phyloP scores from a whole-genome alignment of 2,113 vertebrate genomes.

The Sialia sialis region DNA sequence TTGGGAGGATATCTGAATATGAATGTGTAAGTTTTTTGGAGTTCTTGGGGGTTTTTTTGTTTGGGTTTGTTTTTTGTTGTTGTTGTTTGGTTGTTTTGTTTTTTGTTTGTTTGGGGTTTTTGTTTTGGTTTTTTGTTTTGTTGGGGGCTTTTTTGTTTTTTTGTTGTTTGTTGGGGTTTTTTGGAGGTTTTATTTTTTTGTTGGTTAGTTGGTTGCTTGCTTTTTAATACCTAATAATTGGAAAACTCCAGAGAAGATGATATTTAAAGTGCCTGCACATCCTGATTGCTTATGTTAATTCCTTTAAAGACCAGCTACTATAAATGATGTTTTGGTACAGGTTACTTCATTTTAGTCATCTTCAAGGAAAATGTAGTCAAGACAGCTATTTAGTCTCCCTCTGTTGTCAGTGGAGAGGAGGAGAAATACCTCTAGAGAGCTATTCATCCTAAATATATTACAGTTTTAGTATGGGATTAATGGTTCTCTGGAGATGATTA shows the following conservation, averaged over 20 bases:
- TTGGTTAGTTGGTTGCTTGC: background rate
- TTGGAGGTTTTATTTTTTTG: too few species aligned
- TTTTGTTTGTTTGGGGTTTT: too few species aligned
- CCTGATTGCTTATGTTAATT: background rate
- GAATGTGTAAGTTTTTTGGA: background rate
- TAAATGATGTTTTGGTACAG: background rate
- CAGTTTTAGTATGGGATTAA: conserved; percentile 31
- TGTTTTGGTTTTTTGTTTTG: background rate
- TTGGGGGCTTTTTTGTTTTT: too few species aligned
- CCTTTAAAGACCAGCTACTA: background rate
- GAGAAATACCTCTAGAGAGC: conserved; percentile 8
- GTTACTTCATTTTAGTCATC: background rate
- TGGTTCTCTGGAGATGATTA: conserved; percentile 21
- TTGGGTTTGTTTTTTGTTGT: background rate
- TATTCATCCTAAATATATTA: conserved; percentile 36
- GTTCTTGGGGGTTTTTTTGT: too few species aligned
- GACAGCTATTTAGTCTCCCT: conserved; percentile 9
- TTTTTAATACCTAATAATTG: background rate
- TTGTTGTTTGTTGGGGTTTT: background rate
- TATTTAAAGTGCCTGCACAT: background rate
- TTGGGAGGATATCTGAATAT: background rate
- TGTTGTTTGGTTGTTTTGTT: too few species aligned
- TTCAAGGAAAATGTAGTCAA: background rate
- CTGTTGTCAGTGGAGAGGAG: background rate
- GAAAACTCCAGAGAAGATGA: background rate